Evolutionary conservation across 2,888 invertebrate species (phyloP).

Genomic region (Aphodius sticticus): DNA sequence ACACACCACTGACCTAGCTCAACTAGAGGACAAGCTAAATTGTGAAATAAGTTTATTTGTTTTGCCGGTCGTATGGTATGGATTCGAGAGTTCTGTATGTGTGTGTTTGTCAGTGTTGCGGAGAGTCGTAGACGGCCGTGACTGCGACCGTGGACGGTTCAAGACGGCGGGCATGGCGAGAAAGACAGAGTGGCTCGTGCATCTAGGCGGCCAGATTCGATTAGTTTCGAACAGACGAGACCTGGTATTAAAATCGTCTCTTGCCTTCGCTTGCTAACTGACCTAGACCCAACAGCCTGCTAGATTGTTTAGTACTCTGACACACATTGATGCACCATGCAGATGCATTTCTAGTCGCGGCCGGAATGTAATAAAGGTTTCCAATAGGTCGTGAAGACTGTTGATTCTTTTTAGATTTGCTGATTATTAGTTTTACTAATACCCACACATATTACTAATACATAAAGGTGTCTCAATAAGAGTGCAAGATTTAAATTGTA

Average conservation of each 20-base stretch:
- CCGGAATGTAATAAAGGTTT: neutral
- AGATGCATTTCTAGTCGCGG: neutral
- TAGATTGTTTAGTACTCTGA: neutral
- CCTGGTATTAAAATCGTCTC: neutral
- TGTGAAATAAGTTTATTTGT: conserved; percentile 4
- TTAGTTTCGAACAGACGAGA: neutral
- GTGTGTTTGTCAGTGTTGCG: neutral
- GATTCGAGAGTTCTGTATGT: neutral
- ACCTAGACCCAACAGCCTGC: neutral
- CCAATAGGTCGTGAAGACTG: no score
- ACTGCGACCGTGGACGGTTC: neutral
- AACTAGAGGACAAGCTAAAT: neutral
- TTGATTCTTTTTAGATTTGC: no score
- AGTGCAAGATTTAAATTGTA: no score
- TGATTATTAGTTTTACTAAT: no score
- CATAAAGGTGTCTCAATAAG: no score
- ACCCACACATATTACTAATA: no score
- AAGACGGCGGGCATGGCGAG: neutral
- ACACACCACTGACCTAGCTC: neutral
- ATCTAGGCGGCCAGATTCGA: neutral
- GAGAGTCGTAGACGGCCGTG: neutral
- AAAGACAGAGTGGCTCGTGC: neutral
- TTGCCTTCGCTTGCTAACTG: neutral
- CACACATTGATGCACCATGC: neutral
- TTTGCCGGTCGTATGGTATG: neutral